Percentiles rank a stretch among this genome's conserved stretches.
phyloP scores from a whole-genome alignment of 2,113 vertebrate genomes.

The Neolamprologus kungweensis region DNA sequence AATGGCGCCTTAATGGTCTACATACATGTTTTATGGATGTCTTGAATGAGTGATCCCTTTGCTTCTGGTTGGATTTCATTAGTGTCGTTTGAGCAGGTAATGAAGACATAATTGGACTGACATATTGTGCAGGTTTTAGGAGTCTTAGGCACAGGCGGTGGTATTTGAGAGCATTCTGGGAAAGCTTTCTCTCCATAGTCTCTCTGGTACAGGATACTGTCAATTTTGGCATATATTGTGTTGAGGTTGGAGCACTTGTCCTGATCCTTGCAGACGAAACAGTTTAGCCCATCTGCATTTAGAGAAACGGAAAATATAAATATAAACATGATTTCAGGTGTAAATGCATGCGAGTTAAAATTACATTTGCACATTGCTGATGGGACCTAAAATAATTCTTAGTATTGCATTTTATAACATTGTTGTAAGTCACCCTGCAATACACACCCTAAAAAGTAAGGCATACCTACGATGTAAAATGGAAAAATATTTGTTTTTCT shows the following conservation, averaged over 20 bases:
- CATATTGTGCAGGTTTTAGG: background rate
- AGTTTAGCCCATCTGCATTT: background rate
- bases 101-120: background rate
- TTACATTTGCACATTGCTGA: background rate
- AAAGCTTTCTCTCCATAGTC: fast-evolving
- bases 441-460: background rate
- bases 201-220: fast-evolving
- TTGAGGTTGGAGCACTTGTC: background rate
- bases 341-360: background rate
- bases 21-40: background rate
- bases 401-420: background rate
- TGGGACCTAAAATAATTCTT: background rate
- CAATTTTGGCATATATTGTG: fast-evolving
- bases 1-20: background rate
- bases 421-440: background rate
- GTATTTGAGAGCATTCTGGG: background rate
- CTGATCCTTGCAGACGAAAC: background rate
- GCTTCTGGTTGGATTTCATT: background rate
- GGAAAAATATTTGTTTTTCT: background rate
- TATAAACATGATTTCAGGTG: background rate
- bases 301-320: background rate
- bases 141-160: background rate
- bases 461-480: background rate
- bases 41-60: background rate
- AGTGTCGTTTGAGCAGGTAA: background rate